Evolutionary conservation across 2,113 vertebrate species (phyloP).

Genomic region (Ptychochromis oligacanthus): DNA sequence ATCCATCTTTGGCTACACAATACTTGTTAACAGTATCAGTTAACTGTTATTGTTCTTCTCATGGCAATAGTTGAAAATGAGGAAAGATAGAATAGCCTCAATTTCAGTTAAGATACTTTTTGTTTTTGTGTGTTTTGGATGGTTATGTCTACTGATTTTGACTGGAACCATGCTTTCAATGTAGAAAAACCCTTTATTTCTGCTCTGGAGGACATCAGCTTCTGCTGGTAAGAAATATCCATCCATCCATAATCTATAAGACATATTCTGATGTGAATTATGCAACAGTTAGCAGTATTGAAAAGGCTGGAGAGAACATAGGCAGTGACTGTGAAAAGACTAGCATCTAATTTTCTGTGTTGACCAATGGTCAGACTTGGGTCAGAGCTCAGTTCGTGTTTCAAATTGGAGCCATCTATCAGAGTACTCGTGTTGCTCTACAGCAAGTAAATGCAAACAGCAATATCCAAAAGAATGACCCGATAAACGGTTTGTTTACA

Average conservation of each 20-base stretch:
- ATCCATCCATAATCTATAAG: background rate
- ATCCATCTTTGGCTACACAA: background rate
- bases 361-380: background rate
- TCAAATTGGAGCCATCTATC: background rate
- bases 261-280: background rate
- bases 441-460: background rate
- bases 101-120: background rate
- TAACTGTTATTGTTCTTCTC: background rate
- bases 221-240: background rate
- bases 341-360: background rate
- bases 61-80: background rate
- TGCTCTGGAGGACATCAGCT: background rate
- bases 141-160: background rate
- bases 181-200: background rate
- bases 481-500: slow-evolving; percentile 1
- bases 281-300: background rate
- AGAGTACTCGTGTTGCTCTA: rapidly evolving
- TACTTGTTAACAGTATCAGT: background rate
- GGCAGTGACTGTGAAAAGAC: background rate
- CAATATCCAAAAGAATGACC: background rate
- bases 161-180: background rate
- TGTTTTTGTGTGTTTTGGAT: background rate
- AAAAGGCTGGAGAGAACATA: rapidly evolving
- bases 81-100: background rate
- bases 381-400: background rate